Evolutionary conservation across 2,797 vertebrate genomes (phyloP).

Genomic region (Decapterus maruadsi): DNA sequence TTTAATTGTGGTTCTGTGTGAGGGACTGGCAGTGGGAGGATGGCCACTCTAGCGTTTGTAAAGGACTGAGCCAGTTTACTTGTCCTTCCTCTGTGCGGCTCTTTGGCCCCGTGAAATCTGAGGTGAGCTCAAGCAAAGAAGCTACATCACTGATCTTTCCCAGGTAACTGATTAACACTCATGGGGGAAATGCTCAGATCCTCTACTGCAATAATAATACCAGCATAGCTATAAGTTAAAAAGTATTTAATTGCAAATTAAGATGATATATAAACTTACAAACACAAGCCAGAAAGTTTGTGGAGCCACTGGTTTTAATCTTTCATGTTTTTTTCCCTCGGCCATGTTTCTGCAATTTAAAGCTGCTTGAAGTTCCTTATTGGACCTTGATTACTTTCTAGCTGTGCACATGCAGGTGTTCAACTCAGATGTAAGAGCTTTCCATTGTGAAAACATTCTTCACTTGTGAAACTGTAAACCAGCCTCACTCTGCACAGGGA

Average conservation of each 20-base stretch:
- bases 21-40: slow-evolving; percentile 69
- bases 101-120: slow-evolving; percentile 63
- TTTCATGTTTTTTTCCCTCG: no score
- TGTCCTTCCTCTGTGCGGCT: slow-evolving; percentile 57
- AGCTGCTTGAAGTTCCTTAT: no score
- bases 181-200: background rate
- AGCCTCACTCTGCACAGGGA: no score
- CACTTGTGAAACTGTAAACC: no score
- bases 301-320: no score
- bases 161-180: slow-evolving; percentile 23
- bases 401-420: no score
- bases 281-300: no score
- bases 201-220: background rate
- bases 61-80: slow-evolving; percentile 54
- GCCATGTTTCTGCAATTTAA: no score
- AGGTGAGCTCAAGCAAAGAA: slow-evolving; percentile 52
- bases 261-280: no score
- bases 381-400: no score
- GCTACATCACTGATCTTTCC: slow-evolving; percentile 32
- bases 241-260: background rate
- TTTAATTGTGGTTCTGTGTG: slow-evolving; percentile 74
- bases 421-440: no score
- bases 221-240: background rate
- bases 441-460: no score
- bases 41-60: slow-evolving; percentile 72